Evolutionary conservation across 2,888 invertebrate species (phyloP).

Genomic region (Pedicia rivosa): DNA sequence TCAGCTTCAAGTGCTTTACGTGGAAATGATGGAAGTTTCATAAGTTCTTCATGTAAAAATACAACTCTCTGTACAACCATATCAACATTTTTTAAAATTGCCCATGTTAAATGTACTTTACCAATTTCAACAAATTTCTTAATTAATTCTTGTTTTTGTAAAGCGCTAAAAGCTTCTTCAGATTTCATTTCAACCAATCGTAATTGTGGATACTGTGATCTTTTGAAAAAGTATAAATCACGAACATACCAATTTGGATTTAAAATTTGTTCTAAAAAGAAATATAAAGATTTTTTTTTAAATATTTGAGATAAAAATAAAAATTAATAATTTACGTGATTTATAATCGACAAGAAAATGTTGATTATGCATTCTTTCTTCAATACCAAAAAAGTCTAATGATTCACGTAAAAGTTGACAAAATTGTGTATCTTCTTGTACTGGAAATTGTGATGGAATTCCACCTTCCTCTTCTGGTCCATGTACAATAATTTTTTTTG

Average conservation of each 20-base stretch:
- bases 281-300: conserved; percentile 2
- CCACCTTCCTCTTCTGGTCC: conserved; percentile 78
- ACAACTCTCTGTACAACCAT: conserved; percentile 96
- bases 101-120: conserved; percentile 84
- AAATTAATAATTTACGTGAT: conserved; percentile 56
- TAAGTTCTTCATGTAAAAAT: conserved; percentile 95
- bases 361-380: conserved; percentile 72
- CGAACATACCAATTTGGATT: conserved; percentile 90
- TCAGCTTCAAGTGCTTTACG: conserved; percentile 95
- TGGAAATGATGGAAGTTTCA: conserved; percentile 96
- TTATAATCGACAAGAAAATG: conserved; percentile 97
- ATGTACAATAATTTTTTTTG: conserved; percentile 96
- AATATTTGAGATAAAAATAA: neutral
- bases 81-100: conserved; percentile 79
- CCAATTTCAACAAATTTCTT: conserved; percentile 96
- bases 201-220: conserved; percentile 95
- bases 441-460: conserved; percentile 96
- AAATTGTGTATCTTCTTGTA: conserved; percentile 96
- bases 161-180: conserved; percentile 73
- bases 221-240: conserved; percentile 87
- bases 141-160: conserved; percentile 79
- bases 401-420: conserved; percentile 88
- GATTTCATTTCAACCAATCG: conserved; percentile 87
- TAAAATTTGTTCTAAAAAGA: conserved; percentile 74
- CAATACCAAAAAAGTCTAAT: conserved; percentile 92